A percentile compares a stretch with the other conserved stretches of the same genome.
Conservation (phyloP, 2,113 vertebrate genomes). For the Camarhynchus parvulus region DNA sequence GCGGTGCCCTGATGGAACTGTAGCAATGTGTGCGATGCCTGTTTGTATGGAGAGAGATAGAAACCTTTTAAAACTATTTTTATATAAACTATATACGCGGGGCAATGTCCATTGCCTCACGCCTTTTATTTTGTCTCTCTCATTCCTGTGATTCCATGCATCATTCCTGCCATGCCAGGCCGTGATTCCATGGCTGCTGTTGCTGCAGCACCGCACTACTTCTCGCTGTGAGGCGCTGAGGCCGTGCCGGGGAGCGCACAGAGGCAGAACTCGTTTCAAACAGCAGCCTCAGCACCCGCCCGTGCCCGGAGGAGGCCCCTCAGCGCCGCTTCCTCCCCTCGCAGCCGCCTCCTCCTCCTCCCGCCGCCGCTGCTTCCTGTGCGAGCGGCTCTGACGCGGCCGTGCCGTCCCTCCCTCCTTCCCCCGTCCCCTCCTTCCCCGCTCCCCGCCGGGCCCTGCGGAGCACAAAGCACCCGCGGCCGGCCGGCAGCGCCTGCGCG, state of each 20-base stretch:
- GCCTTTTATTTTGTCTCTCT: background rate
- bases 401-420: background rate
- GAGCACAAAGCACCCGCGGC: conserved; percentile 73
- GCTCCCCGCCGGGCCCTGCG: conserved; percentile 64
- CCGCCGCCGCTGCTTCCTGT: conserved; percentile 38
- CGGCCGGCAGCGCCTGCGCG: conserved; percentile 65
- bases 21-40: background rate
- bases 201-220: background rate
- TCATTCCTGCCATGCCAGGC: background rate
- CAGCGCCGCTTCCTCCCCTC: background rate
- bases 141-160: background rate
- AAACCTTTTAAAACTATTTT: background rate
- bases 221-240: background rate
- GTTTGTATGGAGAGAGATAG: fast-evolving
- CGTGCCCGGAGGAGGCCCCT: background rate
- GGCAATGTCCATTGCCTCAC: background rate
- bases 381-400: conserved; percentile 8
- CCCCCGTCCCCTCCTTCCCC: background rate
- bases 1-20: fast-evolving
- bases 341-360: background rate
- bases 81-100: too few relatives aligned
- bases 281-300: background rate
- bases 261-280: background rate
- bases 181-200: background rate
- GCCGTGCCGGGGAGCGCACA: background rate